Evolutionary conservation across 1,140 invertebrate species (phyloP).

Genomic region (Ceratitis capitata): DNA sequence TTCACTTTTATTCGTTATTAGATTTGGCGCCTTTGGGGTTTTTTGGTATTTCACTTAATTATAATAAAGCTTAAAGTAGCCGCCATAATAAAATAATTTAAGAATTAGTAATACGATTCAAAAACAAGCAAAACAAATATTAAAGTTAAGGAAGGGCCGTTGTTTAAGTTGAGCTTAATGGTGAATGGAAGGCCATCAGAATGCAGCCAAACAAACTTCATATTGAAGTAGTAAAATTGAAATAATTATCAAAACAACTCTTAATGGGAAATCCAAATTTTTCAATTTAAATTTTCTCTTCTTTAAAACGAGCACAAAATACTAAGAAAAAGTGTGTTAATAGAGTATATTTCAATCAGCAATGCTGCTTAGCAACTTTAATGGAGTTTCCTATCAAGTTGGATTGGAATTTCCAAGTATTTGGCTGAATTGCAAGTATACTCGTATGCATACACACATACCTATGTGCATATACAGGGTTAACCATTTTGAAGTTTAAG

Average conservation of each 20-base stretch:
- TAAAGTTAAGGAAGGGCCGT: no score
- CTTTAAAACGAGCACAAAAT: neutral
- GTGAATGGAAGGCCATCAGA: no score
- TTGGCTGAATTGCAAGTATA: neutral
- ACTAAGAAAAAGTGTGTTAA: neutral
- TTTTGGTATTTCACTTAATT: slow-evolving; percentile 1
- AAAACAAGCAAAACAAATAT: neutral
- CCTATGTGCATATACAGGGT: neutral
- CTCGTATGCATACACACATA: neutral
- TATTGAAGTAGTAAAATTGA: neutral
- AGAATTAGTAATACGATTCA: neutral
- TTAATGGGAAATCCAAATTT: neutral
- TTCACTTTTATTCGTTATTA: neutral
- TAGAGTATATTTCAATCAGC: neutral
- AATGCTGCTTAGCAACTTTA: neutral
- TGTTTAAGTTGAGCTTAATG: no score
- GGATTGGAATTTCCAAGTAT: neutral
- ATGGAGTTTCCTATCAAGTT: neutral
- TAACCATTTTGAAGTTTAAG: no score
- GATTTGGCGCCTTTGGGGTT: neutral
- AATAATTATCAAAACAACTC: no score
- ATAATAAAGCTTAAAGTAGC: neutral
- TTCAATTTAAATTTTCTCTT: neutral
- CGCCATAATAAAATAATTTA: neutral
- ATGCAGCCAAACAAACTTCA: neutral